Evolutionary conservation across 1,140 invertebrate genomes (phyloP).

Genomic region (Bombus waltoni): DNA sequence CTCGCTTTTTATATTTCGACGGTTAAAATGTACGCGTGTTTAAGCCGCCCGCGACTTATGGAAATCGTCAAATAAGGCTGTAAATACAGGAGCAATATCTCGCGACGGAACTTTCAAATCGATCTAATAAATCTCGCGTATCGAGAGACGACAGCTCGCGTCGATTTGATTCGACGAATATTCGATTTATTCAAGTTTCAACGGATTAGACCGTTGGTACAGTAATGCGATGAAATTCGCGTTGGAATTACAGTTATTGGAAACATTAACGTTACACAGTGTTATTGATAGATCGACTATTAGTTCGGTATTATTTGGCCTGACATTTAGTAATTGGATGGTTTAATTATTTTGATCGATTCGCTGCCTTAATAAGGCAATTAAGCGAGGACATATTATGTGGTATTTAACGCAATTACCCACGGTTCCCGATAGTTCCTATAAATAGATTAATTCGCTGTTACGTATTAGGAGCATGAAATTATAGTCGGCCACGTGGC

Average conservation of each 20-base stretch:
- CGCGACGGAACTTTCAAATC: no score
- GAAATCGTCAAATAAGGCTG: no score
- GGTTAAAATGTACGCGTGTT: no score
- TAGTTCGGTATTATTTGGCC: slow-evolving; percentile 26
- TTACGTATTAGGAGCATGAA: neutral
- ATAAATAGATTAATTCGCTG: slow-evolving; percentile 41
- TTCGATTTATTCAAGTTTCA: neutral
- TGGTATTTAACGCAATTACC: slow-evolving; percentile 43
- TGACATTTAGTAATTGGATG: slow-evolving; percentile 59
- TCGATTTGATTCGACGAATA: neutral
- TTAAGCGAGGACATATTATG: slow-evolving; percentile 53
- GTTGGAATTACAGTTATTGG: slow-evolving; percentile 17
- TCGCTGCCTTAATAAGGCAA: slow-evolving; percentile 57
- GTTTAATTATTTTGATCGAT: slow-evolving; percentile 65
- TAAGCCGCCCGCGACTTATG: no score
- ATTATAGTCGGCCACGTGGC: neutral
- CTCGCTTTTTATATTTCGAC: no score
- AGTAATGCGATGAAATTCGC: slow-evolving; percentile 5
- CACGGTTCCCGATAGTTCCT: slow-evolving; percentile 21
- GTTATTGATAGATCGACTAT: slow-evolving; percentile 33
- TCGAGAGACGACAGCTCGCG: neutral
- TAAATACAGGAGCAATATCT: no score
- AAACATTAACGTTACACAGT: slow-evolving; percentile 34
- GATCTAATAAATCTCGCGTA: neutral
- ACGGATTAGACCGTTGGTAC: neutral